Conservation (phyloP, 2,113 vertebrate genomes). For the Zingel zingel region DNA sequence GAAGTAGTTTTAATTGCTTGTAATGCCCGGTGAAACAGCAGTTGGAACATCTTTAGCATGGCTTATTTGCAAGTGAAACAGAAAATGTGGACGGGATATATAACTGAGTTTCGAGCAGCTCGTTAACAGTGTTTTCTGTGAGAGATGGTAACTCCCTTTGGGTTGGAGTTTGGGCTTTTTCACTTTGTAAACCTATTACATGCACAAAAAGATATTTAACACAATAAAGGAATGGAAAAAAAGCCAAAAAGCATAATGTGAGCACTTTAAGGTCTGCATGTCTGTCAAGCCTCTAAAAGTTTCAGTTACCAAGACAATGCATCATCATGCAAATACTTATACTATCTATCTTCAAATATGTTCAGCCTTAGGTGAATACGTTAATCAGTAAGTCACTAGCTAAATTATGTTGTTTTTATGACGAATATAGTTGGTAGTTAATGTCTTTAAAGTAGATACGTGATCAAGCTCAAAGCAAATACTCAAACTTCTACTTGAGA, state of each 20-base stretch:
- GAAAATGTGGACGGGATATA: not conserved
- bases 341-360: not conserved
- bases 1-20: not conserved
- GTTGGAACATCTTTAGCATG: not conserved
- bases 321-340: not conserved
- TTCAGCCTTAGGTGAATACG: slow-evolving; percentile 13
- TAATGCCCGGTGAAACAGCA: not conserved
- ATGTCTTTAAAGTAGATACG: not conserved
- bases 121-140: no score
- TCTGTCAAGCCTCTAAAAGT: not conserved
- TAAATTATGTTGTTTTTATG: not conserved
- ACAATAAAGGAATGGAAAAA: no score
- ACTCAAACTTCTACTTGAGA: not conserved
- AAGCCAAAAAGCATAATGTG: no score
- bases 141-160: no score
- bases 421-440: not conserved
- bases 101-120: not conserved
- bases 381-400: not conserved
- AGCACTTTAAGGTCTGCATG: no score
- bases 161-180: no score
- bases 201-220: no score
- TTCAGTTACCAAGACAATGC: not conserved
- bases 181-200: no score
- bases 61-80: not conserved
- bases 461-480: slow-evolving; percentile 2